phyloP scores from a whole-genome alignment of 2,797 vertebrate species.

The Catamblyrhynchus diadema region DNA sequence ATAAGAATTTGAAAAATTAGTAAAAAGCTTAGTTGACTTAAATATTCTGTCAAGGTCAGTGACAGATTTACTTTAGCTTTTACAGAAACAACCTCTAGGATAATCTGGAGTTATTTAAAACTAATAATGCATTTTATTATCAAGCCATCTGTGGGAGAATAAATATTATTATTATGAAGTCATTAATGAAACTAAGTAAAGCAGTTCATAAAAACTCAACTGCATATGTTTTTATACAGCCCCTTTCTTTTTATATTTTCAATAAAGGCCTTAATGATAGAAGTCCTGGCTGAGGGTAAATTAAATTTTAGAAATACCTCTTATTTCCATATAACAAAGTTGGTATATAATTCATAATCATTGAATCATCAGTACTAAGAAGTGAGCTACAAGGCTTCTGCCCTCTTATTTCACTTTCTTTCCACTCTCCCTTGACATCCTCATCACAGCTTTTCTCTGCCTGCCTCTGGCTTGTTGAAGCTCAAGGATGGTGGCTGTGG shows the following conservation, averaged over 20 bases:
- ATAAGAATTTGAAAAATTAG: neutral
- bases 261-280: neutral
- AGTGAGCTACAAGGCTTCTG: neutral
- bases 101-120: slow-evolving; percentile 24
- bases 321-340: neutral
- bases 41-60: neutral
- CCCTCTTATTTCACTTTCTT: neutral
- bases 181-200: neutral
- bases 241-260: neutral
- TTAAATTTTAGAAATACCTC: neutral
- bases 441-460: neutral
- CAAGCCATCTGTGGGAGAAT: neutral
- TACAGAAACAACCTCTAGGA: neutral
- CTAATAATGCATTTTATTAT: neutral
- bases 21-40: neutral
- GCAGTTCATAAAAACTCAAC: neutral
- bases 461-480: neutral
- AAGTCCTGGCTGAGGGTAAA: neutral
- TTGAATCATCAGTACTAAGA: neutral
- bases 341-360: neutral
- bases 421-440: neutral
- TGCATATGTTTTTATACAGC: neutral
- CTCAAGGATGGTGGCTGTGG: neutral
- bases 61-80: neutral
- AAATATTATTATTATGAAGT: slow-evolving; percentile 18